A percentile compares a stretch with the other conserved stretches of the same genome.
Conservation (phyloP, 2,888 invertebrate genomes). For the Acanthosepion pharaonis region DNA sequence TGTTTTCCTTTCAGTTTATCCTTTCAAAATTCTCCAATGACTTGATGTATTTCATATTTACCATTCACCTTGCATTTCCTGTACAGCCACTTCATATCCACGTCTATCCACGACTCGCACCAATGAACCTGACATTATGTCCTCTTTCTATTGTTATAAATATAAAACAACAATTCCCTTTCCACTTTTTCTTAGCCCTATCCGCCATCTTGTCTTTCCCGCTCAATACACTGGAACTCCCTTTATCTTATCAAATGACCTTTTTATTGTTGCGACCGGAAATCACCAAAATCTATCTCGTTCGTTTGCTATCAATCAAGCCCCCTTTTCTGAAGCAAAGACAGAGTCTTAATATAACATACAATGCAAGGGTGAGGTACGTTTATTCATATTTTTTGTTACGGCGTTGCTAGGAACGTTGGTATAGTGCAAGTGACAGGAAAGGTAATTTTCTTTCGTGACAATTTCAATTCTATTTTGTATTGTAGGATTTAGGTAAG, state of each 20-base stretch:
- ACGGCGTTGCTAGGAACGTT: too few relatives aligned
- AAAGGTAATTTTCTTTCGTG: too few relatives aligned
- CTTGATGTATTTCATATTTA: conserved; percentile 16
- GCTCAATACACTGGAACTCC: not conserved
- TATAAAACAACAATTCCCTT: conserved; percentile 18
- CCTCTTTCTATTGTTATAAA: not conserved
- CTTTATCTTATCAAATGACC: not conserved
- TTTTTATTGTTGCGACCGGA: not conserved
- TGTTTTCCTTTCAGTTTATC: not conserved
- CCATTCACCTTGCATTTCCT: not conserved
- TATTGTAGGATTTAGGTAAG: too few relatives aligned
- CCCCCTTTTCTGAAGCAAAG: not conserved
- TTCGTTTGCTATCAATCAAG: not conserved
- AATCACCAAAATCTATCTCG: not conserved
- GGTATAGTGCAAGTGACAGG: too few relatives aligned
- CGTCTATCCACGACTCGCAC: conserved; percentile 18
- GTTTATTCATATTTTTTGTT: too few relatives aligned
- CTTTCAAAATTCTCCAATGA: not conserved
- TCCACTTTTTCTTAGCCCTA: not conserved
- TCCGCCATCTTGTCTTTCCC: not conserved
- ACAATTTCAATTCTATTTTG: too few relatives aligned
- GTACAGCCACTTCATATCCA: not conserved
- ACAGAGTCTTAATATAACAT: not conserved
- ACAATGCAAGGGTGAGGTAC: too few relatives aligned
- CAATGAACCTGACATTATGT: conserved; percentile 4